Conservation (phyloP, 2,113 vertebrate species). For the Laticauda laticaudata region DNA sequence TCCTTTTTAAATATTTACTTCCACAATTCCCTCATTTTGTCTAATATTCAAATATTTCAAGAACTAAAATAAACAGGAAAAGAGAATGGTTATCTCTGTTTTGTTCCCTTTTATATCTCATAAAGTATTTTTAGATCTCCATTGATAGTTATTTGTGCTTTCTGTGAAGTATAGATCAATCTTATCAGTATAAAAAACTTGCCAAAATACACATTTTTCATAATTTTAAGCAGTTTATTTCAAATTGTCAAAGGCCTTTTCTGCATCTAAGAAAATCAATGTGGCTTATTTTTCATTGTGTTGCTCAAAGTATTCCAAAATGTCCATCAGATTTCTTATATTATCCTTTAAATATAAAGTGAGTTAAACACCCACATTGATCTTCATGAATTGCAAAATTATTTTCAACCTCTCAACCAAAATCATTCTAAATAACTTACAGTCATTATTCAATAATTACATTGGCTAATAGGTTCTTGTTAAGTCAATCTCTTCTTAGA, state of each 20-base stretch:
- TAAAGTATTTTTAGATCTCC: background rate
- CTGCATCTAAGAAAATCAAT: background rate
- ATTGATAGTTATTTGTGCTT: background rate
- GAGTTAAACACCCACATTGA: background rate
- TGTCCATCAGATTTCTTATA: background rate
- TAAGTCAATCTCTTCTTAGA: background rate
- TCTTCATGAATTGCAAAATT: background rate
- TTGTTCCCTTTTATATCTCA: background rate
- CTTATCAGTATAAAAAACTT: background rate
- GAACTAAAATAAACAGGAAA: background rate
- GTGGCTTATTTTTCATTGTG: background rate
- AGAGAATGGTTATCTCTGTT: background rate
- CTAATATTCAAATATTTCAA: background rate
- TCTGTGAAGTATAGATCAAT: background rate
- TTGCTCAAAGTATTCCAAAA: background rate
- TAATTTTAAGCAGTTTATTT: background rate
- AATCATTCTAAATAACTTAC: background rate
- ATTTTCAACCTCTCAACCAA: background rate
- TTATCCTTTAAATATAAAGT: background rate
- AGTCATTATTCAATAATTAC: background rate
- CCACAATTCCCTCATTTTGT: background rate
- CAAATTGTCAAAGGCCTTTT: background rate
- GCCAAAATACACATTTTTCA: background rate
- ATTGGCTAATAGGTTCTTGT: background rate
- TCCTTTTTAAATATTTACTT: background rate